A percentile compares a stretch with the other conserved stretches of the same genome.
phyloP scores from a whole-genome alignment of 2,797 vertebrate genomes.

The Loris lydekkerianus region DNA sequence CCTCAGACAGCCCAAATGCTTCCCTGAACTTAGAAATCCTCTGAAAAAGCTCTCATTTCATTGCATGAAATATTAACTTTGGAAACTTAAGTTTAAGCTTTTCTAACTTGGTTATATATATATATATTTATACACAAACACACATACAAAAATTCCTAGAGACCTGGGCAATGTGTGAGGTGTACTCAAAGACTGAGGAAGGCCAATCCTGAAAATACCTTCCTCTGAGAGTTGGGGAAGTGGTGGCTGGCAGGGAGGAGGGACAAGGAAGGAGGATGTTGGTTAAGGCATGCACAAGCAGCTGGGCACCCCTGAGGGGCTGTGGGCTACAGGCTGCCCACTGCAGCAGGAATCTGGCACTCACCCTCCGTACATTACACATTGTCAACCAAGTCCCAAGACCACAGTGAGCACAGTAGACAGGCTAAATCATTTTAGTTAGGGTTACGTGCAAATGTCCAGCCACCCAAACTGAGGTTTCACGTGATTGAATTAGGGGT shows the following conservation, averaged over 20 bases:
- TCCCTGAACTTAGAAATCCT: background rate
- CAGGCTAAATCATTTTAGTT: background rate
- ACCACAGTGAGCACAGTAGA: background rate
- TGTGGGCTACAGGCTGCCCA: no score
- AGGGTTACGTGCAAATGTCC: background rate
- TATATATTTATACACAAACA: no score
- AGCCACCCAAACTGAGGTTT: background rate
- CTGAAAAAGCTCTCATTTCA: background rate
- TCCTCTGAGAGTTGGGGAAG: background rate
- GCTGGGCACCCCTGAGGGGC: background rate
- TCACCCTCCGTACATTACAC: background rate
- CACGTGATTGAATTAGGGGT: rapidly evolving
- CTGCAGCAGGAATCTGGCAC: background rate
- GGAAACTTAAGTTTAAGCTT: background rate
- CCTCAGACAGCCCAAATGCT: no score
- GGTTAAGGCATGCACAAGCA: rapidly evolving
- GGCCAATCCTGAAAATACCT: background rate
- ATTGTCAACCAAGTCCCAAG: background rate
- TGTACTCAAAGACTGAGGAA: background rate
- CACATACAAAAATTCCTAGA: background rate
- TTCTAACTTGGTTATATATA: no score
- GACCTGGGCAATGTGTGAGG: background rate
- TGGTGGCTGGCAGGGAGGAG: rapidly evolving
- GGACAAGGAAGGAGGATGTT: background rate
- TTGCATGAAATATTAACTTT: background rate